Evolutionary conservation across 2,888 invertebrate genomes (phyloP), one percentile per base, ranked within the genome.

Genomic region (Danaus chrysippus): DNA sequence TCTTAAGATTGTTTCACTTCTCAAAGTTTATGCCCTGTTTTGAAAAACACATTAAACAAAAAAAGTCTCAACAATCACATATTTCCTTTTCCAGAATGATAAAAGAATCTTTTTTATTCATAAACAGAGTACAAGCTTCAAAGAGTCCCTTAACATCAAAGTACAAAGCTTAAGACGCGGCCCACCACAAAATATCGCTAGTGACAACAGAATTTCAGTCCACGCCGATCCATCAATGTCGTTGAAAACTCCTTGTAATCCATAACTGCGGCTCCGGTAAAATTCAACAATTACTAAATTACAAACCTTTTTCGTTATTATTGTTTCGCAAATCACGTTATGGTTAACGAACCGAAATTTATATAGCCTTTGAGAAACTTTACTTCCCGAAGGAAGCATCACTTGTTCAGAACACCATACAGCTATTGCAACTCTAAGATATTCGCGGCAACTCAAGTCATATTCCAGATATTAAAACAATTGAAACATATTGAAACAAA

Each of bases 181-280:
- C 44, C 73, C 73, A 67, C 54, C 53, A 56, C 61, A 56, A 65
- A 74, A 75, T 76, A 80, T 76, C 76, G 76, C 76, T 71, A 75
- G 72, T 73, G 70, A 74, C 79, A 82, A 76, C 77, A 76, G 77
- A 77, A 78, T 77, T 75, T 73, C 72, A 71, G 68, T 68, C 73
- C 69, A 73, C 64, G 73, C 75, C 83, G 79, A 87, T 87, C 82
- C 73, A 85, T 86, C 87, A 86, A 77, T 73, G 86, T 86, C 84
- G 73, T 72, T 77, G 73, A 81, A 83, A 85, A 84, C 78, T 81
- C 78, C 71, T 66, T 70, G 79, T 79, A 81, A 84, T 87, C 85
- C 82, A 83, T 84, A 78, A 80, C 80, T 74, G 75, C 75, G 59
- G 75, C 73, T 74, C 64, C 77, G 66, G 75, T 75, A 64, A 63